Evolutionary conservation across 37 sponge, comb jelly and placozoan species (phyloP), one percentile per base, ranked within the genome.

Genomic region (Diacarnus erythraeanus): DNA sequence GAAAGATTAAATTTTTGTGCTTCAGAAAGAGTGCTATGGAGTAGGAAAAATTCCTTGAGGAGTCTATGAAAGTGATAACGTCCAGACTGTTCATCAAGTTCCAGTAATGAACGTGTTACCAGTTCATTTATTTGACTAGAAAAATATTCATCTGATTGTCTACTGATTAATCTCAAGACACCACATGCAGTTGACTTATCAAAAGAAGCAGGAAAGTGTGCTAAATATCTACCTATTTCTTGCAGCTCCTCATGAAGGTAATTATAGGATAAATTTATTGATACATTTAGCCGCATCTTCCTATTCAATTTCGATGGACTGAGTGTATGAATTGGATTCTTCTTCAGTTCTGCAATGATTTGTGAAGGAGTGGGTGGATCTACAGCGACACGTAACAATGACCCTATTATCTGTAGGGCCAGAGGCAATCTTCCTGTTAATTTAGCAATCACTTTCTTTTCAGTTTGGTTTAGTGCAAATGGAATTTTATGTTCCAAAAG

Each of bases 31-130:
- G 6, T 3, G 21, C 61, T 18, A 5, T 76, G 23, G 22, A 59
- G 51, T 12, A 56, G 21, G n/a, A 83, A 83, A 29, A 37, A 83
- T 23, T 51, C 68, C 44, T 37, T n/a, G 8, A 83, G 64, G 41
- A 83, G 58, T 37, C 57, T 42, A 30, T 83, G 84, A 44, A 76
- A 83, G 30, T 65, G 75, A 41, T 83, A 83, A 0, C 84, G 64
- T 17, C 57, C 8, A 37, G 57, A 35, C 0, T 5, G 51, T 30
- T 25, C 36, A 67, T 65, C 63, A 31, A 43, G 47, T 40, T 76
- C 64, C 0, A 83, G 68, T 21, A 83, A 57, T 23, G 84, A 83
- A 25, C 20, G 30, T 27, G 9, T 29, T 27, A 61, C 30, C 64
- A 61, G 8, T 6, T 61, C 29, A 61, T 29, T 29, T 5, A 61